Base-by-base conservation (phyloP, 2,888 invertebrate species). In the Melinopterus prodromus region DNA sequence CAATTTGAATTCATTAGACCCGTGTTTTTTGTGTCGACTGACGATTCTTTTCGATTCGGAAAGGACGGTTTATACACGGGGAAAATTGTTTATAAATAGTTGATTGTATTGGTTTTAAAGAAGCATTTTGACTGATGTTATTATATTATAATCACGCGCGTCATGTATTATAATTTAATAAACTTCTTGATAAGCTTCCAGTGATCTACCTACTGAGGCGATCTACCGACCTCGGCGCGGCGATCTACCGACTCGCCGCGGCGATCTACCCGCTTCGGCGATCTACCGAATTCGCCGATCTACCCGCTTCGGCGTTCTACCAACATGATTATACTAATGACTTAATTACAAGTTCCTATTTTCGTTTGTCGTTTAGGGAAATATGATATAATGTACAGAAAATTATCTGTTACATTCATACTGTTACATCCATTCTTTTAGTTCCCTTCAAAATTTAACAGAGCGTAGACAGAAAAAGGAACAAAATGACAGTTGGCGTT, bases 1-100 rank as follows among this genome's bases (percentile, higher is more conserved):
- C 53, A 53, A 53, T 53, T 53, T 53, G 53, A 53, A 53, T 53
- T 53, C 53, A 53, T 53, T 53, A 53, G 53, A 53, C 53, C 53
- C 53, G 53, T 38, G 53, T 53, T 53, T 53, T 53, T 53, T 53
- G 53, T 53, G 53, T 53, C 53, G 53, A 53, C 7, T 53, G 53
- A 9, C 12, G 53, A 12, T 53, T 53, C 53, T 53, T 53, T 53
- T 53, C 12, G 53, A 12, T 53, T 53, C 12, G 53, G 5, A 53
- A 53, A 53, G 2, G 53, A 53, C 53, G 53, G 12, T 53, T 53
- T 53, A 53, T 26, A 26, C 26, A 26, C 1, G 26, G 26, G 53
- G 53, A 53, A 53, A 53, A 53, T 53, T 53, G 53, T 26, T 26
- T 26, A 26, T 26, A 26, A 26, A 26, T 26, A 26, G 26, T 26